phyloP scores from a whole-genome alignment of 2,113 vertebrate genomes.

The Indicator indicator region DNA sequence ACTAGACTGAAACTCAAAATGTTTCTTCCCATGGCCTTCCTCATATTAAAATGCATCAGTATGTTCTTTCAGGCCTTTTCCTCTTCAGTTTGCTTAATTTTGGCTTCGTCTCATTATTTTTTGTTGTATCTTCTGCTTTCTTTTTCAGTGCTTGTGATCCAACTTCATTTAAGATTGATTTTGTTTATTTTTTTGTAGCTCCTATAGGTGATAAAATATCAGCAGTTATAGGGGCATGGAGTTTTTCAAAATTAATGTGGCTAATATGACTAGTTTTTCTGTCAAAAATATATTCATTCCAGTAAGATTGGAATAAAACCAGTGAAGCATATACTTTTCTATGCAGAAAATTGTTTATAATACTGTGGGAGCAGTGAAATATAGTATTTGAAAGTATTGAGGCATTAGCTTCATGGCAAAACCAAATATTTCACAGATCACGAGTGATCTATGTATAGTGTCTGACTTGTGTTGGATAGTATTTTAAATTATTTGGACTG shows the following conservation, averaged over 20 bases:
- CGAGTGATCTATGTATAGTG: not conserved
- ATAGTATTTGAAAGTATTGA: not conserved
- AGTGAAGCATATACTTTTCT: not conserved
- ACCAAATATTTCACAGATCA: not conserved
- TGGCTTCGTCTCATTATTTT: not conserved
- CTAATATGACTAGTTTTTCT: not conserved
- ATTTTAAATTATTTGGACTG: conserved; percentile 12
- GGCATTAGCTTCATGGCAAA: not conserved
- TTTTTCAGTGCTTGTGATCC: not conserved
- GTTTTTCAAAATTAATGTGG: not conserved
- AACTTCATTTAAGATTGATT: not conserved
- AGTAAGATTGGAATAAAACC: not conserved
- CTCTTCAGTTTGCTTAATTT: not conserved
- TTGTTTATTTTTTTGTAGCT: not conserved
- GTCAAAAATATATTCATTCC: not conserved
- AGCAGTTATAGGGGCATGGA: not conserved
- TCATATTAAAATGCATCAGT: not conserved
- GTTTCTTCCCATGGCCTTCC: not conserved
- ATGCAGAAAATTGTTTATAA: conserved; percentile 5
- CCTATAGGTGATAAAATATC: not conserved
- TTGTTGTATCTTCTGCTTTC: not conserved
- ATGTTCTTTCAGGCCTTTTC: not conserved
- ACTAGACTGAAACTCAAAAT: conserved; percentile 8
- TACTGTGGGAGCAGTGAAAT: not conserved
- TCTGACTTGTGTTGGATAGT: not conserved